Conservation (phyloP, 2,113 vertebrate genomes). For the Carettochelys insculpta region DNA sequence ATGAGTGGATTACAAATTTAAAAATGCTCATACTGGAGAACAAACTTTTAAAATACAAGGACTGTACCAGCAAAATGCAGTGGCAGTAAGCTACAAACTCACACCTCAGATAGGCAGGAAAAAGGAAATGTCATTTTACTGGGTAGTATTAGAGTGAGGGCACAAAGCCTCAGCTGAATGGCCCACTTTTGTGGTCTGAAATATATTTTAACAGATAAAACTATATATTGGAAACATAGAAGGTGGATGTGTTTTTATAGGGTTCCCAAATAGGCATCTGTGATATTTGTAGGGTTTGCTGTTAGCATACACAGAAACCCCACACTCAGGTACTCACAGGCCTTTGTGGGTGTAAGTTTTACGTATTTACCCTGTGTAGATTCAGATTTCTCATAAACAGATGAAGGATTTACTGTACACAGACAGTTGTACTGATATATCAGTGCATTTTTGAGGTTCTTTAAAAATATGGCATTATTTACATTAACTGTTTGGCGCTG, state of each 20-base stretch:
- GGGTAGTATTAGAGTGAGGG: neutral
- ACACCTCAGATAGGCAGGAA: neutral
- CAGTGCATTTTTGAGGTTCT: neutral
- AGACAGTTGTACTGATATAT: accelerated
- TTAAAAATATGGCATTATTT: neutral
- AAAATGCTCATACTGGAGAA: neutral
- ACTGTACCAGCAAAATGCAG: neutral
- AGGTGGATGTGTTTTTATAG: accelerated
- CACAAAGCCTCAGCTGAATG: neutral
- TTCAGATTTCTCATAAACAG: neutral
- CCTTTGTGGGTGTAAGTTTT: accelerated
- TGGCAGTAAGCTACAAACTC: neutral
- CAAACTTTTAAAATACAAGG: neutral
- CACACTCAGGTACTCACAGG: neutral
- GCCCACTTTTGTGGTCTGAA: neutral
- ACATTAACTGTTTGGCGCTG: neutral
- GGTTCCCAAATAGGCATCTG: neutral
- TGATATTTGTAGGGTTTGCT: neutral
- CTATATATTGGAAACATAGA: neutral
- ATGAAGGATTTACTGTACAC: neutral
- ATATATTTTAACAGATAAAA: neutral
- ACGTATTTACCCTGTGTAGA: neutral
- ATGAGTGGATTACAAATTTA: neutral
- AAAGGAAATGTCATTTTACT: neutral
- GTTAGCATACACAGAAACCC: neutral